These are phyloP conservation scores for Falcunculus frontatus DNA, from an alignment of 2,113 vertebrate genomes.

Conservation along the genomic window DNA sequence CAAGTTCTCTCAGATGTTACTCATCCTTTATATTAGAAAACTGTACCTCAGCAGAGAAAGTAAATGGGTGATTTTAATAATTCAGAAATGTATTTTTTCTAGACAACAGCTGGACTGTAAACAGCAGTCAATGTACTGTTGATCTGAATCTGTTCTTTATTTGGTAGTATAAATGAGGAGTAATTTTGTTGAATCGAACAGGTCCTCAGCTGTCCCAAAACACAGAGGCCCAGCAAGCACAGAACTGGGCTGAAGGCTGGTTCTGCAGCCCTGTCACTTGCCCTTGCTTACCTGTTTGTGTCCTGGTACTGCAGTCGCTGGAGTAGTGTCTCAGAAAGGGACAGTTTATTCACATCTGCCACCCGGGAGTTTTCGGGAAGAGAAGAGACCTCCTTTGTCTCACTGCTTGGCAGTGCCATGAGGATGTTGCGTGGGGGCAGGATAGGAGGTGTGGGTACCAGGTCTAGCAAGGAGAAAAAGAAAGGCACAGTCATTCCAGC, in stretches of 20 bases:
- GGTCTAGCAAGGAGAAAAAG: conserved; percentile 71
- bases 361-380: conserved; percentile 30
- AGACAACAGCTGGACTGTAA: neutral
- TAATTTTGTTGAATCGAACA: neutral
- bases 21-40: neutral
- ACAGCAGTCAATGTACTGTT: neutral
- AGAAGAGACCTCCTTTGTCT: conserved; percentile 73
- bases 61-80: neutral
- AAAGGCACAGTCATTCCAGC: neutral
- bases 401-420: conserved; percentile 9
- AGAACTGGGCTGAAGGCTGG: neutral
- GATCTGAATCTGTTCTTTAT: neutral
- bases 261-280: neutral
- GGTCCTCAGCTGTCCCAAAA: neutral
- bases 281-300: conserved; percentile 77
- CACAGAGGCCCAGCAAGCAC: neutral
- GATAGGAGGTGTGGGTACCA: conserved; percentile 76
- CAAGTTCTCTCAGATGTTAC: neutral
- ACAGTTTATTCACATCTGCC: conserved; percentile 65
- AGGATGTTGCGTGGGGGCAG: conserved; percentile 86
- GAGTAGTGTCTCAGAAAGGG: conserved; percentile 79
- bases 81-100: neutral
- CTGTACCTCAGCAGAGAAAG: neutral
- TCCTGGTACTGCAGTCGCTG: conserved; percentile 86
- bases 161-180: neutral